Base-by-base conservation (phyloP, 92 coral and sea anemone genomes). In the Porites evermanni region DNA sequence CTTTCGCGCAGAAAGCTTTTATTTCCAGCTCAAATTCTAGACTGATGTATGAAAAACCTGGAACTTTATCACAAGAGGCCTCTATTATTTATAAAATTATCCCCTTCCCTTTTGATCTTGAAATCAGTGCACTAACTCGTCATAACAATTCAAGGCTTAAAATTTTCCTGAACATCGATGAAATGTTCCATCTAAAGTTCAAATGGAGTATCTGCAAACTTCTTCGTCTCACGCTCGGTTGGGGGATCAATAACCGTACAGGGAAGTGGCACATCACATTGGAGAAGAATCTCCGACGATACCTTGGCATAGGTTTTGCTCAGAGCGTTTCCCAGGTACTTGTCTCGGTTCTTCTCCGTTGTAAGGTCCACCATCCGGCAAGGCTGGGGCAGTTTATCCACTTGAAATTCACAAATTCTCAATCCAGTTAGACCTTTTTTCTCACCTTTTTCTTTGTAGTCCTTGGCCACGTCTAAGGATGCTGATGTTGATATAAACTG, bases 401-500 rank as follows among this genome's bases (percentile, higher is more conserved):
- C 12, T 16, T 65, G 1, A 79, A 79, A 26, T 13, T 64, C 51
- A 38, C 59, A 56, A 66, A 79, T 79, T 63, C 76, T 56, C 53
- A 65, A 66, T 8, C 85, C 85, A 19, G 85, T 80, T 21, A 65
- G 7, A 19, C 85, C 85, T 80, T 80, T 80, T 54, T 80, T 51
- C 75, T 68, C 63, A 0, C 85, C 85, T 10, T 10, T 18, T 65
- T 44, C 12, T 23, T 80, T 80, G 21, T 65, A 84, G 32, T 24
- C 14, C n/a, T 58, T 74, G 20, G 82, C 88, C 26, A 74, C 73
- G 67, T 84, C 73, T 9, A 74, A 74, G 12, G 82, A 84, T 1
- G 58, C 61, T 50, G 88, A 13, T 23, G 88, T 84, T 61, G 88
- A 84, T 53, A 84, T 84, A 13, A n/a, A 84, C 72, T 84, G 88